phyloP scores from a whole-genome alignment of 2,113 vertebrate genomes.

The Onychostoma macrolepis region DNA sequence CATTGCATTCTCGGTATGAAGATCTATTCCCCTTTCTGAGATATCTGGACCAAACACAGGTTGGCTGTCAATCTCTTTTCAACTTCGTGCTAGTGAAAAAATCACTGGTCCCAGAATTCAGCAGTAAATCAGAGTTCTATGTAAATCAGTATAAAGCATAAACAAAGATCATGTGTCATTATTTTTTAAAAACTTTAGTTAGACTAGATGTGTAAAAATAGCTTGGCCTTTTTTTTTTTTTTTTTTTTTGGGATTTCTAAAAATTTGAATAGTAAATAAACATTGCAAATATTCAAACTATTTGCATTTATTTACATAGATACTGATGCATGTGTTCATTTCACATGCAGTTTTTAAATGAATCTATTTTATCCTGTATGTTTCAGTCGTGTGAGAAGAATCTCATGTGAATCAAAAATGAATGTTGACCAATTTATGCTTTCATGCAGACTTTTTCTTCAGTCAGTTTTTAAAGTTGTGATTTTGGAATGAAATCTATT shows the following conservation, averaged over 20 bases:
- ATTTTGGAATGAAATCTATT: background rate
- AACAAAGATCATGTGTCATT: background rate
- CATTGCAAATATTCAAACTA: background rate
- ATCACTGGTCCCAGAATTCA: background rate
- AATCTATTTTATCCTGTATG: background rate
- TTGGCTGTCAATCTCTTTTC: background rate
- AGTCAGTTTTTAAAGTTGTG: background rate
- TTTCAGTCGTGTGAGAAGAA: background rate
- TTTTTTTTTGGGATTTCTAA: too few species aligned
- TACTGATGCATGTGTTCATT: background rate
- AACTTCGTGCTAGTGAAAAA: background rate
- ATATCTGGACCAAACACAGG: background rate
- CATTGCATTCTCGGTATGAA: background rate
- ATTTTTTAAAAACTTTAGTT: background rate
- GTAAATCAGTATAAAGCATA: background rate
- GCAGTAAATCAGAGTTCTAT: background rate
- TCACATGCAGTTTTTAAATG: background rate
- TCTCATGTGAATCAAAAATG: background rate
- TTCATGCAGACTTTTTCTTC: background rate
- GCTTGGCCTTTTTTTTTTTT: background rate
- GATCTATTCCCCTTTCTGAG: background rate
- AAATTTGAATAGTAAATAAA: background rate
- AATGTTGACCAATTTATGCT: background rate
- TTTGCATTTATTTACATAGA: slow-evolving; percentile 25
- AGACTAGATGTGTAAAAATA: background rate